Evolutionary conservation across 1,140 invertebrate genomes (phyloP).

Genomic region (Trichonephila inaurata): DNA sequence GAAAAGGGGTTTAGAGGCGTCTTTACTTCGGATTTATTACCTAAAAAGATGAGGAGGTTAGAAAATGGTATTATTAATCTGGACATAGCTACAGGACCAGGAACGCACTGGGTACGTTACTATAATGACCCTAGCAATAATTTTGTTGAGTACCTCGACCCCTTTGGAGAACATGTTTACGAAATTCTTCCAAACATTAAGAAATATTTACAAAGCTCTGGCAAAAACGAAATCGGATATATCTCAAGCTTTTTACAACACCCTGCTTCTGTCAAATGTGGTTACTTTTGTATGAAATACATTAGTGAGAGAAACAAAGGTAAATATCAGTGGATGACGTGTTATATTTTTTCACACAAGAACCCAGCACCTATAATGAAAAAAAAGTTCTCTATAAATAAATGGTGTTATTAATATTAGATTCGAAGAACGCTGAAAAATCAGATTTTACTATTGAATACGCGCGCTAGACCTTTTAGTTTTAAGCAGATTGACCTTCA

Average conservation of each 20-base stretch:
- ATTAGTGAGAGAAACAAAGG: constrained; percentile 33
- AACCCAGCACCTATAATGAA: not conserved
- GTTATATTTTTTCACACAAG: not conserved
- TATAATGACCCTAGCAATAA: constrained; percentile 47
- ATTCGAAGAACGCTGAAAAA: too few relatives aligned
- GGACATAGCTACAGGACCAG: constrained; percentile 35
- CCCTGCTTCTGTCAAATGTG: not conserved
- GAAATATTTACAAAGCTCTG: not conserved
- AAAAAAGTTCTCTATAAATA: constrained; percentile 33
- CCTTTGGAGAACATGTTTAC: not conserved
- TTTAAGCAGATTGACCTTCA: too few relatives aligned
- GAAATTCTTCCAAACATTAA: not conserved
- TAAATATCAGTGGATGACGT: not conserved
- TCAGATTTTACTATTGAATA: too few relatives aligned
- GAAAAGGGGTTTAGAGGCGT: constrained; percentile 1
- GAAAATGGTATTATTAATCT: constrained; percentile 52
- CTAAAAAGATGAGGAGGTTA: constrained; percentile 18
- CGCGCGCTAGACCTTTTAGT: too few relatives aligned
- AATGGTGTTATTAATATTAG: not conserved
- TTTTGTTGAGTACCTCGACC: constrained; percentile 27
- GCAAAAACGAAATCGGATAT: not conserved
- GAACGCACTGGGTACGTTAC: constrained; percentile 57
- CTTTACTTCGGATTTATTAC: constrained; percentile 16
- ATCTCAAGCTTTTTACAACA: constrained; percentile 11
- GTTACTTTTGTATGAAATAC: constrained; percentile 50